Percentiles rank a stretch among this genome's conserved stretches.
Evolutionary conservation across 1,140 invertebrate species (phyloP).

Genomic region (roundworm (Caenorhabditis elegans)): DNA sequence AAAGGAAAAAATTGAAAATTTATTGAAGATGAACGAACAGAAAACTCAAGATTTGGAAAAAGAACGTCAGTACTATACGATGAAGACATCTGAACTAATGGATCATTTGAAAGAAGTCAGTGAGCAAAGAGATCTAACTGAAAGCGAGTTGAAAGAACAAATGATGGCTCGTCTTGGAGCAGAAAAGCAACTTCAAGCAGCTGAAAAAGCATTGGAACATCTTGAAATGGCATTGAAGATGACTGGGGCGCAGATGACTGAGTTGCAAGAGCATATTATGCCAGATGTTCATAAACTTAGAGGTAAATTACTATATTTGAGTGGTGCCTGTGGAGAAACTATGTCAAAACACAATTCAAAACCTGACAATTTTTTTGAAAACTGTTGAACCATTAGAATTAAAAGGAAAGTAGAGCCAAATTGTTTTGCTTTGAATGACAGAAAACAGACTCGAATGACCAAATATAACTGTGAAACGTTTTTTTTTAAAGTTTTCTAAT

Average conservation of each 20-base stretch:
- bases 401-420: no score
- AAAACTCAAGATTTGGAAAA: conserved; percentile 51
- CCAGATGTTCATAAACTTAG: conserved; percentile 56
- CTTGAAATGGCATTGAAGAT: conserved; percentile 57
- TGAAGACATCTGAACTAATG: conserved; percentile 46
- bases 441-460: no score
- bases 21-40: conserved; percentile 48
- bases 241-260: conserved; percentile 57
- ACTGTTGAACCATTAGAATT: no score
- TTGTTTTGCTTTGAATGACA: no score
- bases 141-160: conserved; percentile 57
- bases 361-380: no score
- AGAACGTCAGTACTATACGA: conserved; percentile 53
- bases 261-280: conserved; percentile 57
- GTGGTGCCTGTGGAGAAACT: no score
- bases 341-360: no score
- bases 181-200: conserved; percentile 55
- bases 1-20: conserved; percentile 51
- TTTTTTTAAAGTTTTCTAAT: no score
- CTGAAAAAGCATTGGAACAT: conserved; percentile 54
- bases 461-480: no score
- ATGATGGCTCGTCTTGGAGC: conserved; percentile 56
- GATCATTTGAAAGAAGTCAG: conserved; percentile 54
- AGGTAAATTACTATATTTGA: conserved; percentile 42
- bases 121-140: conserved; percentile 61